These are phyloP conservation scores for Cabera pusaria DNA, from an alignment of 2,888 invertebrate species.

Conservation along the genomic window DNA sequence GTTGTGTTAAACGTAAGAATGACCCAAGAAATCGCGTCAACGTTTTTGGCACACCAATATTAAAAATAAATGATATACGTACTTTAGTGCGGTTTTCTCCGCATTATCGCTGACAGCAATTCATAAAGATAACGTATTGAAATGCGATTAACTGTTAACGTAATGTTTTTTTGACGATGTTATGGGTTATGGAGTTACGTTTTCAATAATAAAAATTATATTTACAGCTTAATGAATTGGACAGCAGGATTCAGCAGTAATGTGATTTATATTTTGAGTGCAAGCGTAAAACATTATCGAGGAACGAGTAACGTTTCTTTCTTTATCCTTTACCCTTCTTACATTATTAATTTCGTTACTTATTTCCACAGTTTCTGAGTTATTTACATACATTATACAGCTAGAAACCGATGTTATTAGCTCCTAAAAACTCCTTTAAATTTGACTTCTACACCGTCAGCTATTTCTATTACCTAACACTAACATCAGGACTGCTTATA, in stretches of 20 bases:
- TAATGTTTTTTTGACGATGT: constrained; percentile 61
- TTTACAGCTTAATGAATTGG: constrained; percentile 63
- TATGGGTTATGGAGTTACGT: constrained; percentile 48
- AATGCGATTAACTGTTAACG: constrained; percentile 63
- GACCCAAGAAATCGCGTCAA: constrained; percentile 38
- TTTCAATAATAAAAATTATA: constrained; percentile 57
- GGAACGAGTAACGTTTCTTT: no score
- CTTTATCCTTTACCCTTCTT: no score
- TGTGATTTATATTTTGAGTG: constrained; percentile 39
- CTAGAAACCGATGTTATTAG: no score
- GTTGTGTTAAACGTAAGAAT: constrained; percentile 15
- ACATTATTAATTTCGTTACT: no score
- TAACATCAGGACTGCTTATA: no score
- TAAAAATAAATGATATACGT: constrained; percentile 51
- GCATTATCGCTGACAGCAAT: constrained; percentile 52
- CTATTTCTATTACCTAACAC: no score
- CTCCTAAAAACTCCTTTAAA: no score
- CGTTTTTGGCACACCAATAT: constrained; percentile 49
- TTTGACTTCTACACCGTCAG: no score
- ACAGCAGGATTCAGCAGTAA: constrained; percentile 36
- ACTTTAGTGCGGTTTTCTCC: constrained; percentile 55
- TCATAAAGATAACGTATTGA: constrained; percentile 65
- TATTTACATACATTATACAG: no score
- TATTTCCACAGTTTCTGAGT: no score
- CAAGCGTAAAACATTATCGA: no score